phyloP scores from a whole-genome alignment of 2,797 vertebrate genomes.

The Champsocephalus esox region DNA sequence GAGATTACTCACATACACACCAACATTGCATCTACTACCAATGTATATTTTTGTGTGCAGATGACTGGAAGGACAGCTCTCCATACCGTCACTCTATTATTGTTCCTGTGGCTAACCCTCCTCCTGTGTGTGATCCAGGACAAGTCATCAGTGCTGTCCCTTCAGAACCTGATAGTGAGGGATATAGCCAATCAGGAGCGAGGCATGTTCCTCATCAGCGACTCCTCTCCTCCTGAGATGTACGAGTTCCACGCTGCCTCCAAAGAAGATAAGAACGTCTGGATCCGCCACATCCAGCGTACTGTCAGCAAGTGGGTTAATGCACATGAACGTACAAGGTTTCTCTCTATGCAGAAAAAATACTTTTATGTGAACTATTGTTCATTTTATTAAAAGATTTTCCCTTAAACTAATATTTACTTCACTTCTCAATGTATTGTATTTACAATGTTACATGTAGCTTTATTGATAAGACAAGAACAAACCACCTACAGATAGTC shows the following conservation, averaged over 20 bases:
- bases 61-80: neutral
- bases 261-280: constrained; percentile 89
- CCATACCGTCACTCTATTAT: neutral
- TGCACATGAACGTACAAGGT: neutral
- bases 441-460: too few species aligned
- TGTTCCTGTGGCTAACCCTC: neutral
- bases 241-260: constrained; percentile 93
- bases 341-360: too few species aligned
- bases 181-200: constrained; percentile 96
- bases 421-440: too few species aligned
- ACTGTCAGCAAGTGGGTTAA: constrained; percentile 75
- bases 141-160: constrained; percentile 89
- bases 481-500: too few species aligned
- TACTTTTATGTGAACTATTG: neutral
- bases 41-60: neutral
- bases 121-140: constrained; percentile 78
- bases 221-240: constrained; percentile 90
- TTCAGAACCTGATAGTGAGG: constrained; percentile 91
- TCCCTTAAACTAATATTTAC: neutral
- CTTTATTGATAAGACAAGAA: too few species aligned
- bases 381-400: neutral
- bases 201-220: constrained; percentile 93
- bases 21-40: neutral
- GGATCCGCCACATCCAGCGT: constrained; percentile 91
- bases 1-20: neutral